Base-by-base conservation (phyloP, 2,113 vertebrate genomes). In the Onychorhynchus coronatus region DNA sequence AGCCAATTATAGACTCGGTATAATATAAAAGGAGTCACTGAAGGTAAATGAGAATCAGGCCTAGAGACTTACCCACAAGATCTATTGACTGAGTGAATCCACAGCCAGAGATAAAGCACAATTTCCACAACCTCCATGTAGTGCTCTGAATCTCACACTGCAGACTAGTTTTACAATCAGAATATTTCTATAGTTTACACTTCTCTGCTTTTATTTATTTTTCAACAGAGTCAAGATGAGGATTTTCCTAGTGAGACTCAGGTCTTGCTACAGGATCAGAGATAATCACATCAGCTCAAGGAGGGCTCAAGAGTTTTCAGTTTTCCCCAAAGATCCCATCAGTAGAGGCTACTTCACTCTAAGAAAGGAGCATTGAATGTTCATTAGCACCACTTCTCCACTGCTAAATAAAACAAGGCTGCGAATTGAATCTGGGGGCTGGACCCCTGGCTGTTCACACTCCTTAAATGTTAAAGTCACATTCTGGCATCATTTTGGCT, bases 401-500 rank as follows among this genome's bases (percentile, higher is more conserved):
- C 7, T 66, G 17, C 5, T 70, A 30, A 61, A 53, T 39, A 81
- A 87, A 91, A 71, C 20, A 55, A 41, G 31, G 24, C 28, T n/a
- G 5, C 3, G 5, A 16, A 73, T 19, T 37, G 18, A 71, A 21
- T 31, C 4, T 66, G 8, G n/a, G 11, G 33, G 14, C 30, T 65
- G 47, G 19, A 39, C 12, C 55, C 61, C 33, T 35, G 53, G 4
- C 5, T 0, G 0, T 35, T 90, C 56, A 90, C 17, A 33, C 8
- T 66, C n/a, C 12, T 42, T 25, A 73, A 72, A 55, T 3, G 28
- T 59, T 72, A 49, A 76, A 86, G 52, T 44, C 19, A 33, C 11
- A 2, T 63, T 67, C 82, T 68, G 59, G 6, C 11, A 44, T 4
- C 1, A 20, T 76, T 90, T 76, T 44, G 58, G 9, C 53, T 33